These are phyloP conservation scores for Oriolus oriolus DNA, from an alignment of 2,113 vertebrate genomes.

Conservation along the genomic window DNA sequence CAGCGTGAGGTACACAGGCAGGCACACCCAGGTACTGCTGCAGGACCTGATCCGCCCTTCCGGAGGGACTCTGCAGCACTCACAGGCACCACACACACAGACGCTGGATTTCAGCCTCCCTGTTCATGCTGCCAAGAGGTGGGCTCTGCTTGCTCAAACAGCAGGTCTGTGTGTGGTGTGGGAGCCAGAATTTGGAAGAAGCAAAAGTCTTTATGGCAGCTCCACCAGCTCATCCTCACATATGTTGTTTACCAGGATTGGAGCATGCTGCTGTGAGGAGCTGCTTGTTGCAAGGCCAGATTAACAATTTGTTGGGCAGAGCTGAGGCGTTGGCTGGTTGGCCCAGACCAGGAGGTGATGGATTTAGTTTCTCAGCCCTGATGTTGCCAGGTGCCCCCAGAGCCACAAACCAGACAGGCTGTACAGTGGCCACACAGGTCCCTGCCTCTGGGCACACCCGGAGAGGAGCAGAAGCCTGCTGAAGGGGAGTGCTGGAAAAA, in stretches of 20 bases:
- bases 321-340: neutral
- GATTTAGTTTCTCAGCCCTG: neutral
- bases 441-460: fast-evolving
- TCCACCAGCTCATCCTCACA: neutral
- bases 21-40: neutral
- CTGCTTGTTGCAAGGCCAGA: neutral
- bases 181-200: neutral
- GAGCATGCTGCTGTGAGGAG: neutral
- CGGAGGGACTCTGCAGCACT: fast-evolving
- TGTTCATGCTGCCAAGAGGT: fast-evolving
- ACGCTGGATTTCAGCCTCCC: neutral
- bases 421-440: fast-evolving
- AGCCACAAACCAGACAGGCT: neutral
- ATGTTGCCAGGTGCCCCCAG: neutral
- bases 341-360: neutral
- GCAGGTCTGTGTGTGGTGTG: fast-evolving
- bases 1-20: fast-evolving
- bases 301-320: neutral
- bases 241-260: neutral
- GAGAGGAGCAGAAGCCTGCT: neutral
- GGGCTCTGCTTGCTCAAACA: neutral
- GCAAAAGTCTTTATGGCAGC: neutral
- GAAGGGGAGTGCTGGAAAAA: fast-evolving
- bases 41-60: fast-evolving
- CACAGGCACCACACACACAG: neutral